A percentile compares a stretch with the other conserved stretches of the same genome.
These are phyloP conservation scores for Conopomorpha cramerella DNA, from an alignment of 1,140 invertebrate species.

Conservation along the genomic window DNA sequence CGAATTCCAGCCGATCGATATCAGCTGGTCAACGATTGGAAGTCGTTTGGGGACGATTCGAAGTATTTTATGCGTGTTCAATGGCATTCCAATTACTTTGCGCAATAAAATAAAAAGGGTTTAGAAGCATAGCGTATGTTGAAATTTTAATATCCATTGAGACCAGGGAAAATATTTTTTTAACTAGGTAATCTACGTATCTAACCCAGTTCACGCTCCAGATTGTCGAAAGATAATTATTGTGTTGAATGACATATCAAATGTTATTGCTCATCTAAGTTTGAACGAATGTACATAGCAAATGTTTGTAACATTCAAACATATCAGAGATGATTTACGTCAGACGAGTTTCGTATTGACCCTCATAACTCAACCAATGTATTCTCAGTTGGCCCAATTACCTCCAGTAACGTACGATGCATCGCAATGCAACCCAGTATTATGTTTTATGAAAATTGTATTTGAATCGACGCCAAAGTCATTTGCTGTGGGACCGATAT, in stretches of 20 bases:
- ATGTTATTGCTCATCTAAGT: background rate
- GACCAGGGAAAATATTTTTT: no score
- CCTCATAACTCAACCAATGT: slow-evolving; percentile 14
- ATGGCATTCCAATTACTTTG: no score
- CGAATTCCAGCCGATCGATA: background rate
- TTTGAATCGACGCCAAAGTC: slow-evolving; percentile 45
- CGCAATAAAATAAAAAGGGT: no score
- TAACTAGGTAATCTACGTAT: no score
- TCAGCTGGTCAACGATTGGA: background rate
- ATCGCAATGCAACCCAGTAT: slow-evolving; percentile 34
- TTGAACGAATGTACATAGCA: background rate
- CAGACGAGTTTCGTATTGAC: slow-evolving; percentile 7
- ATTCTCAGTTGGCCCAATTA: slow-evolving; percentile 15
- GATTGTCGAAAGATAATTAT: background rate
- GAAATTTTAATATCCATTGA: no score
- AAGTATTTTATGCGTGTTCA: no score
- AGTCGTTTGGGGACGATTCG: no score
- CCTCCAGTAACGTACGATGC: slow-evolving; percentile 31
- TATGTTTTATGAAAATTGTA: slow-evolving; percentile 52
- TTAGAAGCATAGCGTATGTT: no score
- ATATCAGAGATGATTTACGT: slow-evolving; percentile 11
- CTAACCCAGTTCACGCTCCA: background rate
- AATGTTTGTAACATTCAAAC: slow-evolving; percentile 10
- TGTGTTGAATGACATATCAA: background rate
- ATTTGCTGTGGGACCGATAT: no score